Conservation (phyloP, 2,797 vertebrate species). For the Hyperoplus immaculatus region DNA sequence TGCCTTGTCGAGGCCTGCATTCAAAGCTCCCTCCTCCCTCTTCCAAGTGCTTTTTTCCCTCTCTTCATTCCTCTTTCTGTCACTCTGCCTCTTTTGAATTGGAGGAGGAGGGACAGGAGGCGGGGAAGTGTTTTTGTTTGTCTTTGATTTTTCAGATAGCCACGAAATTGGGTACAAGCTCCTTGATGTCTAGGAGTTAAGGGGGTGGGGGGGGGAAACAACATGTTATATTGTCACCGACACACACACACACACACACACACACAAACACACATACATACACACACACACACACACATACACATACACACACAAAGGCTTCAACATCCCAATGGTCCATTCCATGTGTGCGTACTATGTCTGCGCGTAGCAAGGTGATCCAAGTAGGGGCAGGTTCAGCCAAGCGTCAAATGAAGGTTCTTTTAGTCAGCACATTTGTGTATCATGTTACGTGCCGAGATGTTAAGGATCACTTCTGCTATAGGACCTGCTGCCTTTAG, state of each 20-base stretch:
- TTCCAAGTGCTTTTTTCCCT: conserved; percentile 61
- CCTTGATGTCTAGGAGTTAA: conserved; percentile 83
- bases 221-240: conserved; percentile 70
- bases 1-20: conserved; percentile 76
- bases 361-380: conserved; percentile 65
- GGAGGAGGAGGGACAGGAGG: conserved; percentile 69
- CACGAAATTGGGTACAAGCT: conserved; percentile 85
- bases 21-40: conserved; percentile 69
- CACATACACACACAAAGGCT: conserved; percentile 37
- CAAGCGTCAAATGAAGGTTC: conserved; percentile 82
- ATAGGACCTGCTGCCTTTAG: conserved; percentile 70
- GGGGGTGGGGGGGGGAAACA: conserved; percentile 61
- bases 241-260: conserved; percentile 36
- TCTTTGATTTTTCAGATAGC: conserved; percentile 88
- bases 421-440: conserved; percentile 72
- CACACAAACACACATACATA: conserved; percentile 36
- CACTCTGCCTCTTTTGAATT: conserved; percentile 65
- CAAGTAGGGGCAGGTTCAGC: conserved; percentile 73
- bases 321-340: conserved; percentile 34
- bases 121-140: conserved; percentile 84
- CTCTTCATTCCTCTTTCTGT: conserved; percentile 61
- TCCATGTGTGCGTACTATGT: conserved; percentile 32
- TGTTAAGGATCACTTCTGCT: conserved; percentile 77
- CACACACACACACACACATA: conserved; percentile 36
- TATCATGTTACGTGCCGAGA: conserved; percentile 80